A percentile compares a stretch with the other conserved stretches of the same genome.
Conservation (phyloP, 2,888 invertebrate genomes). For the Drosophila tanythrix region DNA sequence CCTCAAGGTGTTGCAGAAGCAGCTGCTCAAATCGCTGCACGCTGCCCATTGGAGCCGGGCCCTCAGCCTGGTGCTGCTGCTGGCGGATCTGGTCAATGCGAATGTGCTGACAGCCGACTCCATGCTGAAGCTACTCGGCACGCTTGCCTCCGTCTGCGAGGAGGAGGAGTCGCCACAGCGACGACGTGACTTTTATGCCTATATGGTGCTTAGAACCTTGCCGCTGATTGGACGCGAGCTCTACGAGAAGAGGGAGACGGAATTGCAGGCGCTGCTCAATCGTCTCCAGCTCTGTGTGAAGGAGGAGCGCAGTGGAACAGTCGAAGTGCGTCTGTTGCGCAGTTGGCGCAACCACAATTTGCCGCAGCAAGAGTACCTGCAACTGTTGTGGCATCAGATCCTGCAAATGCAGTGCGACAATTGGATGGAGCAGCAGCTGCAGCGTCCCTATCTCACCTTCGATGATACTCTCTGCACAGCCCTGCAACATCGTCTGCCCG, state of each 20-base stretch:
- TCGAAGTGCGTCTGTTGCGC: constrained; percentile 91
- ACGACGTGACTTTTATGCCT: constrained; percentile 92
- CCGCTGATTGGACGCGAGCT: constrained; percentile 98
- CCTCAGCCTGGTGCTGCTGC: constrained; percentile 93
- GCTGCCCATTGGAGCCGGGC: constrained; percentile 95
- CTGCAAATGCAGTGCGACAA: constrained; percentile 95
- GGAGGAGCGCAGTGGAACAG: constrained; percentile 94
- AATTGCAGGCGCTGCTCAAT: constrained; percentile 93
- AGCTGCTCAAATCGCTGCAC: constrained; percentile 95
- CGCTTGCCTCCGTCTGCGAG: constrained; percentile 93
- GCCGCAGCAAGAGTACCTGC: constrained; percentile 97
- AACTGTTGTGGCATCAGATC: constrained; percentile 97
- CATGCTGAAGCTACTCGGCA: constrained; percentile 94
- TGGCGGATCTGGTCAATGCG: constrained; percentile 98
- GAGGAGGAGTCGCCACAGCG: constrained; percentile 96
- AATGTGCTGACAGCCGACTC: constrained; percentile 97
- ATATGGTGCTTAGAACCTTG: constrained; percentile 94
- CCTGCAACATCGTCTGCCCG: constrained; percentile 95
- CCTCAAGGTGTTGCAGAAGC: constrained; percentile 95
- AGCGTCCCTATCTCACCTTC: constrained; percentile 96
- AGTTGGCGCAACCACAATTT: constrained; percentile 94
- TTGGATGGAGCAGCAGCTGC: constrained; percentile 98
- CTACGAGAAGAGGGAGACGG: constrained; percentile 97
- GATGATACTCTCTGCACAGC: constrained; percentile 97
- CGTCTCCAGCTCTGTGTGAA: constrained; percentile 96